Base-by-base conservation (phyloP, 2,113 vertebrate genomes). In the Andinoacara biseriatus region DNA sequence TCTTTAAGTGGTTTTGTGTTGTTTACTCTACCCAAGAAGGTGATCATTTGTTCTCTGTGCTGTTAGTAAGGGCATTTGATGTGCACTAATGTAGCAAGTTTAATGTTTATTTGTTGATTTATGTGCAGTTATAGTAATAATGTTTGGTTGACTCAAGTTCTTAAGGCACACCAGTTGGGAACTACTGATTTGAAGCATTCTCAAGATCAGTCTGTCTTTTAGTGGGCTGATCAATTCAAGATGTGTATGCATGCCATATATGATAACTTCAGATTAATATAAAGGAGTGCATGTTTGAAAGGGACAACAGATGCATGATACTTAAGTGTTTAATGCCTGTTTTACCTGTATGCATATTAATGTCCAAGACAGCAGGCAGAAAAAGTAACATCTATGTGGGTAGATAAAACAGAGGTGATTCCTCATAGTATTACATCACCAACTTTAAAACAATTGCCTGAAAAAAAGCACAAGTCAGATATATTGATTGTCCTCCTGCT, bases 281-380 rank as follows among this genome's bases (percentile, higher is more conserved):
- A 46, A 67, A 69, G 40, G 43, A 20, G 43, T 72, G 14, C 46
- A 49, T 49, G 24, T 69, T 15, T 69, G 43, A 52, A 52, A 52
- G 5, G 29, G 43, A 2, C 65, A n/a, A 52, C 15, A 52, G 10
- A 72, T 13, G 17, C 5, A 10, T 0, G 0, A 52, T 31, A 72
- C 24, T 43, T 7, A 69, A 20, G 24, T 52, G 10, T 3, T 69
- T 49, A 69, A 69, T 69, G 40, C 49, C 15, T 15, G 49, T 49
- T 69, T 49, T 29, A 72, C 52, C 40, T 31, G 24, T 52, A 52
- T 52, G 43, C 9, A 49, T 69, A 69, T 67, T 18, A 67, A 49
- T 67, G 46, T 69, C 2, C 24, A 52, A 69, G 17, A 20, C 43
- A 52, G 43, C 17, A 52, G 29, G 43, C 31, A 52, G 43, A 69